These are phyloP conservation scores for Hyphantria cunea DNA, from an alignment of 1,140 invertebrate species.

Conservation along the genomic window DNA sequence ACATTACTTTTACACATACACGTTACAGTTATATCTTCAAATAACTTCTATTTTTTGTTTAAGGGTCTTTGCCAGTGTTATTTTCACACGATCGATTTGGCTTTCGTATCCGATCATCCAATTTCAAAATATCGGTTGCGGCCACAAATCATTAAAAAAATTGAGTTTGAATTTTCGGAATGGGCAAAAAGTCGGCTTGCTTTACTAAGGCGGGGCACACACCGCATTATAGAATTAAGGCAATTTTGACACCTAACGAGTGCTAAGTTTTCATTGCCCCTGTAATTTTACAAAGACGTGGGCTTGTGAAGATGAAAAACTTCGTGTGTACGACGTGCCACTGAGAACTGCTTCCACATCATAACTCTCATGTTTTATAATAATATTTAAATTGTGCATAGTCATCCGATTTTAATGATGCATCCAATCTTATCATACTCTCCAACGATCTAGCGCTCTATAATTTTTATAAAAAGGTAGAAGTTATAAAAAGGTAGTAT, in stretches of 20 bases:
- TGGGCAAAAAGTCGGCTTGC: slow-evolving; percentile 72
- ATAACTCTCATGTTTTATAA: slow-evolving; percentile 73
- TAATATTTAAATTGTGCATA: slow-evolving; percentile 57
- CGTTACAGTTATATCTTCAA: too few species aligned
- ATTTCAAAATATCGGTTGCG: slow-evolving; percentile 75
- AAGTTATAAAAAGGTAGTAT: slow-evolving; percentile 27
- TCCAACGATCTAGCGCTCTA: slow-evolving; percentile 49
- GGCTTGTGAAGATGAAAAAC: slow-evolving; percentile 40
- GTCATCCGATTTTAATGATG: slow-evolving; percentile 75
- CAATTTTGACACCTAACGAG: slow-evolving; percentile 79
- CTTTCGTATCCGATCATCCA: slow-evolving; percentile 70
- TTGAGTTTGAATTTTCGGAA: slow-evolving; percentile 64
- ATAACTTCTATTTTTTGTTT: slow-evolving; percentile 8
- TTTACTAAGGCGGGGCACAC: slow-evolving; percentile 68
- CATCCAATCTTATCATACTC: slow-evolving; percentile 51
- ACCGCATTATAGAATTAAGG: slow-evolving; percentile 71
- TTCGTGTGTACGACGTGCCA: slow-evolving; percentile 47
- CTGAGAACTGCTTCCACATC: slow-evolving; percentile 49
- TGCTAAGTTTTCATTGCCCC: slow-evolving; percentile 70
- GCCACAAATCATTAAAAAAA: slow-evolving; percentile 78
- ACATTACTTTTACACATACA: too few species aligned
- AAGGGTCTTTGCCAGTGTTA: slow-evolving; percentile 45
- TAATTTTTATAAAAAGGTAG: slow-evolving; percentile 58
- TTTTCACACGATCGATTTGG: slow-evolving; percentile 72
- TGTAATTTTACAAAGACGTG: slow-evolving; percentile 71